phyloP scores from a whole-genome alignment of 1,140 invertebrate species.

The Pseudachorutes palmiensis region DNA sequence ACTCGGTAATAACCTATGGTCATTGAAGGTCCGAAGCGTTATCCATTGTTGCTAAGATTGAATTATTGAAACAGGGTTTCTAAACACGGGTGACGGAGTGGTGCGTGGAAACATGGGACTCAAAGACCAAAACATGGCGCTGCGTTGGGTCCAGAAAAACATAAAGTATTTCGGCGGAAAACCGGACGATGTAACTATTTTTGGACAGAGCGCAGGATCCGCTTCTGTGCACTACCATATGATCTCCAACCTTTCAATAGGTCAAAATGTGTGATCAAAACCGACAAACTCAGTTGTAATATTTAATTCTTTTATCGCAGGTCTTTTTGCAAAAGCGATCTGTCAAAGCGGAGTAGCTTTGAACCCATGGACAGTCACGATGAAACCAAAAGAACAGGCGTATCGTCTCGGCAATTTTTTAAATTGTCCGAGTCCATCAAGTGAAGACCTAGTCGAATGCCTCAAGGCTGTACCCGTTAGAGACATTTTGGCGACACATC shows the following conservation, averaged over 20 bases:
- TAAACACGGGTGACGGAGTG: slow-evolving; percentile 17
- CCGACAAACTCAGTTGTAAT: too few relatives aligned
- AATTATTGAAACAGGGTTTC: slow-evolving; percentile 4
- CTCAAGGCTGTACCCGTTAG: background rate
- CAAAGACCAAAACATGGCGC: slow-evolving; percentile 17
- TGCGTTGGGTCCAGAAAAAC: slow-evolving; percentile 31
- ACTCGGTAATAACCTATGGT: slow-evolving; percentile 33
- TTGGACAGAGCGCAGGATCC: slow-evolving; percentile 46
- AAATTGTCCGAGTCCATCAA: slow-evolving; percentile 1
- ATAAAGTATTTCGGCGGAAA: slow-evolving; percentile 21
- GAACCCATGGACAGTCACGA: slow-evolving; percentile 1
- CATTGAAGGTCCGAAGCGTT: background rate
- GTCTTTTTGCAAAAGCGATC: slow-evolving; percentile 8
- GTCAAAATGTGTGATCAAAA: background rate
- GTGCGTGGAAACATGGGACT: slow-evolving; percentile 28
- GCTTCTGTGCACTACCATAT: slow-evolving; percentile 14
- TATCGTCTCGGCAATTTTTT: background rate
- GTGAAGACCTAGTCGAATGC: background rate
- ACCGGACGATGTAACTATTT: slow-evolving; percentile 42
- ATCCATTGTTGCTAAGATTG: background rate
- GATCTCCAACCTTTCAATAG: slow-evolving; percentile 1
- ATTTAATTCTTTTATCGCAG: background rate
- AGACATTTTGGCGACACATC: background rate
- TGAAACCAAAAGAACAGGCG: slow-evolving; percentile 1
- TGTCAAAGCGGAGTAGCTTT: slow-evolving; percentile 5